Percentiles rank a stretch among this genome's conserved stretches.
phyloP scores from a whole-genome alignment of 1,140 invertebrate genomes.

The Drosophila pseudoananassae region DNA sequence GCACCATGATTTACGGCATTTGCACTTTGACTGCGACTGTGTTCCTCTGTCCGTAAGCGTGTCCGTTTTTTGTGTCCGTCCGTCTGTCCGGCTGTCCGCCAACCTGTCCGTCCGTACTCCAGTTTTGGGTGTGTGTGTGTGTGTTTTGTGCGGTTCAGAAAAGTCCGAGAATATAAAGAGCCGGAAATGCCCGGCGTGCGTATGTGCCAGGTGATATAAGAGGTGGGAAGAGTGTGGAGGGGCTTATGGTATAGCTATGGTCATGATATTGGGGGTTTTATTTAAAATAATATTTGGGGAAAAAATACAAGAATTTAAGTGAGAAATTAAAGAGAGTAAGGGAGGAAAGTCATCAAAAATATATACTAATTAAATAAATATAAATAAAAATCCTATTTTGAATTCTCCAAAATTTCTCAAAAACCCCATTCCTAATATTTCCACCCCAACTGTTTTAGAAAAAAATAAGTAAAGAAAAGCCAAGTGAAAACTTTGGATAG shows the following conservation, averaged over 20 bases:
- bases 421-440: neutral
- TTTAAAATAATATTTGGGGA: neutral
- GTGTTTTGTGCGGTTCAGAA: constrained; percentile 4
- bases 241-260: neutral
- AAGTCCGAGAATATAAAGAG: constrained; percentile 35
- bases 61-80: constrained; percentile 25
- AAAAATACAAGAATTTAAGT: neutral
- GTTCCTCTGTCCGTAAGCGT: constrained; percentile 20
- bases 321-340: neutral
- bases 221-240: neutral
- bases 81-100: neutral
- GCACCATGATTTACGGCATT: constrained; percentile 73
- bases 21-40: constrained; percentile 61
- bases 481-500: constrained; percentile 27
- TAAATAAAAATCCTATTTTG: too few relatives aligned
- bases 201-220: constrained; percentile 51
- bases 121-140: constrained; percentile 14
- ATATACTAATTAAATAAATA: too few relatives aligned
- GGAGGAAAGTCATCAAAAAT: too few relatives aligned
- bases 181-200: constrained; percentile 56
- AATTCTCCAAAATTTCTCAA: neutral
- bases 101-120: neutral
- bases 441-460: neutral
- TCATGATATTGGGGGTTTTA: neutral
- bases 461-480: neutral